phyloP scores from a whole-genome alignment of 2,797 vertebrate genomes.

The Sarcophilus harrisii region DNA sequence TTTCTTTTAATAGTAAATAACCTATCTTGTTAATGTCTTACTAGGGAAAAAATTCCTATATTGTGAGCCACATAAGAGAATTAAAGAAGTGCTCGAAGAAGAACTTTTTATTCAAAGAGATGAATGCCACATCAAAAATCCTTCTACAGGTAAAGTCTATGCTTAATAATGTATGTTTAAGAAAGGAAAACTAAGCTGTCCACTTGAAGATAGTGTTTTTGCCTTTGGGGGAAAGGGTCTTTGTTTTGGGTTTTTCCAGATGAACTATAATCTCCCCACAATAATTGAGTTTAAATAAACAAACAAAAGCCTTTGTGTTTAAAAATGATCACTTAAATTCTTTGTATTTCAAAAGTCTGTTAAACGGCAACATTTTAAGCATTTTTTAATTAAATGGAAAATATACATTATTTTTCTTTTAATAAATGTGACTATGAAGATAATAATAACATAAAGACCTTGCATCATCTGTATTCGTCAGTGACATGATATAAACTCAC shows the following conservation, averaged over 20 bases:
- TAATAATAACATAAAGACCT: not conserved
- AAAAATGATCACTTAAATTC: slow-evolving; percentile 26
- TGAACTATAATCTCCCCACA: slow-evolving; percentile 5
- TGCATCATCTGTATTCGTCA: not conserved
- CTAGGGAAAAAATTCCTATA: slow-evolving; percentile 83
- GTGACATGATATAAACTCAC: not conserved
- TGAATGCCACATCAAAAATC: slow-evolving; percentile 77
- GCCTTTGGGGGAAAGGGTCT: slow-evolving; percentile 26
- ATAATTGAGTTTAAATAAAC: not conserved
- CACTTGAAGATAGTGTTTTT: slow-evolving; percentile 17
- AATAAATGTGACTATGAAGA: not conserved
- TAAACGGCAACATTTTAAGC: not conserved
- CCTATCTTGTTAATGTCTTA: slow-evolving; percentile 66
- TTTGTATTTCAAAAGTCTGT: slow-evolving; percentile 6
- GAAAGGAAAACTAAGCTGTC: slow-evolving; percentile 36
- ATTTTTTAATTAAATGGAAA: not conserved
- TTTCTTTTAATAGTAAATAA: slow-evolving; percentile 50
- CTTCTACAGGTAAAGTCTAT: slow-evolving; percentile 83
- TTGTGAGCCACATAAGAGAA: slow-evolving; percentile 84
- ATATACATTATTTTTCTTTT: not conserved
- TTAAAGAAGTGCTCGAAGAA: slow-evolving; percentile 86
- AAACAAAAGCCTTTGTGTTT: not conserved
- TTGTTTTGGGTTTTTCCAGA: not conserved
- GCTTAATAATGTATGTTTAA: not conserved
- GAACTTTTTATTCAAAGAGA: slow-evolving; percentile 83